Evolutionary conservation across 1,140 invertebrate species (phyloP).

Genomic region (Belonocnema kinseyi): DNA sequence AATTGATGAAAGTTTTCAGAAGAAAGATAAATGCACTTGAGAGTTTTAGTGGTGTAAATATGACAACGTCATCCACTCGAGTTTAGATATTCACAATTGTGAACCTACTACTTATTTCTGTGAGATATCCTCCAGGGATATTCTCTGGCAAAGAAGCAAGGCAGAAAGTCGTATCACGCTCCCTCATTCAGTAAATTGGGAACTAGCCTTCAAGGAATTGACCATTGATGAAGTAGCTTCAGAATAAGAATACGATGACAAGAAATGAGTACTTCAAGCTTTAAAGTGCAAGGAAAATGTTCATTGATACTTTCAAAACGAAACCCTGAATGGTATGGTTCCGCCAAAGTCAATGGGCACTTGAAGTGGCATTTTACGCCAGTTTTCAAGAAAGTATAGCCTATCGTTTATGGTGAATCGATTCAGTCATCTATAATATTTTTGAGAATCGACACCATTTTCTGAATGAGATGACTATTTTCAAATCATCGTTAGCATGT

Average conservation of each 20-base stretch:
- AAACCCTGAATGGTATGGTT: too few relatives aligned
- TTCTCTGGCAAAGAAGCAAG: background rate
- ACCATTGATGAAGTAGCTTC: constrained; percentile 12
- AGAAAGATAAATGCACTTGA: constrained; percentile 24
- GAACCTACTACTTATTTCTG: background rate
- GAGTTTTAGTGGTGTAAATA: constrained; percentile 19
- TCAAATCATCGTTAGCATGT: background rate
- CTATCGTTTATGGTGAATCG: background rate
- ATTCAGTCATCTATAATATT: background rate
- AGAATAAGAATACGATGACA: background rate
- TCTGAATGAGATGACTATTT: background rate
- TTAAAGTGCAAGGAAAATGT: background rate
- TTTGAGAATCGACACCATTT: background rate
- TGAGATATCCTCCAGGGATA: constrained; percentile 10
- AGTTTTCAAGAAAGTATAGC: background rate
- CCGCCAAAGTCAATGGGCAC: constrained; percentile 6
- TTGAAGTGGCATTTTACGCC: constrained; percentile 1
- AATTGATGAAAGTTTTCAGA: background rate
- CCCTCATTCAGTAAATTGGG: constrained; percentile 10
- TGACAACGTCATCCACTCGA: constrained; percentile 25
- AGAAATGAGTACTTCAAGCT: background rate
- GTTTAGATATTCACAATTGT: constrained; percentile 15
- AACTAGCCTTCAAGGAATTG: constrained; percentile 17
- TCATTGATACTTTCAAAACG: constrained; percentile 3
- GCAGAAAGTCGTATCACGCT: constrained; percentile 25